These are phyloP conservation scores for Spea multiplicata DNA, from an alignment of 2,113 vertebrate genomes.

Conservation along the genomic window DNA sequence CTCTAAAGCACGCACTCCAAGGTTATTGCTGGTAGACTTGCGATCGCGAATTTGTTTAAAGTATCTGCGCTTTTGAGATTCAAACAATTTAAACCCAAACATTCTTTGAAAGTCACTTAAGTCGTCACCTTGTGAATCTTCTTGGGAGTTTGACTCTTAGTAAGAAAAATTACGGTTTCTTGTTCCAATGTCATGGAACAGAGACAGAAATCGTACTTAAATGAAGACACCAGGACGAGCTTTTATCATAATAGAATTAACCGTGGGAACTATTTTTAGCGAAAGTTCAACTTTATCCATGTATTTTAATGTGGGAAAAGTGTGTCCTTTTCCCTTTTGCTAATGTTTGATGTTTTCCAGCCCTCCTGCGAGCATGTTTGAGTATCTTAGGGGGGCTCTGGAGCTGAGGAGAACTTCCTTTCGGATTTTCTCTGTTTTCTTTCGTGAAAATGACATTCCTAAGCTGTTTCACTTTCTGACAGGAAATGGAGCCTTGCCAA, in stretches of 20 bases:
- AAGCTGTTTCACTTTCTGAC: slow-evolving; percentile 98
- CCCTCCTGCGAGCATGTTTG: slow-evolving; percentile 80
- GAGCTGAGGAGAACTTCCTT: slow-evolving; percentile 97
- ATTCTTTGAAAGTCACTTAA: slow-evolving; percentile 58
- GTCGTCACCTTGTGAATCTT: slow-evolving; percentile 48
- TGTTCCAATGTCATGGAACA: slow-evolving; percentile 59
- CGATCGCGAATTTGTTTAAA: not conserved
- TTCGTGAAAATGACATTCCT: slow-evolving; percentile 99
- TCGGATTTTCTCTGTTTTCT: slow-evolving; percentile 98
- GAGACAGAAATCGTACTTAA: slow-evolving; percentile 70
- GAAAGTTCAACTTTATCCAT: slow-evolving; percentile 91
- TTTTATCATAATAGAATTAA: slow-evolving; percentile 80
- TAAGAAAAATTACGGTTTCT: slow-evolving; percentile 55
- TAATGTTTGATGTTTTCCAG: slow-evolving; percentile 98
- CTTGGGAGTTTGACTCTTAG: slow-evolving; percentile 51
- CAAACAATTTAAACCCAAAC: slow-evolving; percentile 32
- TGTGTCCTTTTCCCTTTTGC: slow-evolving; percentile 92
- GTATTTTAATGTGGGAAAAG: slow-evolving; percentile 99
- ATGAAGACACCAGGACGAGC: slow-evolving; percentile 70
- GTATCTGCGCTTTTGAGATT: slow-evolving; percentile 22
- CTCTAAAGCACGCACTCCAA: not conserved
- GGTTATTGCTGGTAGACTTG: not conserved
- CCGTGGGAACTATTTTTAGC: slow-evolving; percentile 94
- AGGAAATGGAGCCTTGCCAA: slow-evolving; percentile 94
- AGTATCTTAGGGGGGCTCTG: slow-evolving; percentile 85